Evolutionary conservation across 2,888 invertebrate genomes (phyloP).

Genomic region (Cataglyphis rosenhaueri): DNA sequence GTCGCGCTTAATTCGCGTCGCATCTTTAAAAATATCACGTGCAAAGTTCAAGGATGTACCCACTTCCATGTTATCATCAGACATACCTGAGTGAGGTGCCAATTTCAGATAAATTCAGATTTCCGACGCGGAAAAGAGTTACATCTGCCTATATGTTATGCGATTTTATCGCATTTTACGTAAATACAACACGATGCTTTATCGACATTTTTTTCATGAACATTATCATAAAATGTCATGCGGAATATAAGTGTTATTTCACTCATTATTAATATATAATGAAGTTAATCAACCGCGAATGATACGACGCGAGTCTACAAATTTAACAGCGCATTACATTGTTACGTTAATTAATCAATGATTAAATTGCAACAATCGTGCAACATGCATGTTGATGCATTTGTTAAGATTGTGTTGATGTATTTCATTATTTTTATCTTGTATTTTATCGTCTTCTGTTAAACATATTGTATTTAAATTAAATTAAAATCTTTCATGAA

Average conservation of each 20-base stretch:
- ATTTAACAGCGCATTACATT: not conserved
- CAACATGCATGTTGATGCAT: not conserved
- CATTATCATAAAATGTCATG: not conserved
- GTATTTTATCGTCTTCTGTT: not conserved
- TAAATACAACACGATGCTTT: not conserved
- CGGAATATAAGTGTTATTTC: not conserved
- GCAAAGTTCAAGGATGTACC: not conserved
- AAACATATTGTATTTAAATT: not conserved
- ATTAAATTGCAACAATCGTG: not conserved
- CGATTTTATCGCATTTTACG: not conserved
- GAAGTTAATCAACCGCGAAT: slow-evolving; percentile 8
- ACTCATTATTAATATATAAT: not conserved
- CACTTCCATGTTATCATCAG: not conserved
- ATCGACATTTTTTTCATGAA: slow-evolving; percentile 10
- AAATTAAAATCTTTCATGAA: not conserved
- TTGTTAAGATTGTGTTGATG: not conserved
- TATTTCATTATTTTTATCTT: not conserved
- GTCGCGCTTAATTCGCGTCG: not conserved
- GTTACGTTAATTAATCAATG: slow-evolving; percentile 20
- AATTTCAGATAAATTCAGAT: not conserved
- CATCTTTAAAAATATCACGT: not conserved
- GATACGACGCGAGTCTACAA: not conserved
- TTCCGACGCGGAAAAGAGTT: not conserved
- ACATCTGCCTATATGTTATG: not conserved
- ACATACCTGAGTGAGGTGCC: not conserved